A percentile compares a stretch with the other conserved stretches of the same genome.
phyloP scores from a whole-genome alignment of 2,797 vertebrate genomes.

The Coregonus ussuriensis region DNA sequence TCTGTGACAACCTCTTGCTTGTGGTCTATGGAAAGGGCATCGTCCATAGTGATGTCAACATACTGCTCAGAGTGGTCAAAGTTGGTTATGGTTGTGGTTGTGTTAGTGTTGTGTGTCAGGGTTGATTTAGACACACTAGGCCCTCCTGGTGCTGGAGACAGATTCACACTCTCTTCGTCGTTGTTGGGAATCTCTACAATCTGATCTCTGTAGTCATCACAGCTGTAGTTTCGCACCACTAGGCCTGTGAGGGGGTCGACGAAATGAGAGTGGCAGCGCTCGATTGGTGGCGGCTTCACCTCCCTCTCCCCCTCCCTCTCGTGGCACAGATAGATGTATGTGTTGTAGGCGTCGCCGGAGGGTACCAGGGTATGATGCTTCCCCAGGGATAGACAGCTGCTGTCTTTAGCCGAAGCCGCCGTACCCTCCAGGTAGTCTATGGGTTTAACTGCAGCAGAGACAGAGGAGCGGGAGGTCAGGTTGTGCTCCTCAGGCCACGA shows the following conservation, averaged over 20 bases:
- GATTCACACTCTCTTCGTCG: slow-evolving; percentile 70
- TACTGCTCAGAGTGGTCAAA: slow-evolving; percentile 56
- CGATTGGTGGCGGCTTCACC: slow-evolving; percentile 51
- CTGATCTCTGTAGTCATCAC: slow-evolving; percentile 70
- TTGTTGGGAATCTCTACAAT: slow-evolving; percentile 47
- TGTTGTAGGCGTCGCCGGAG: slow-evolving; percentile 61
- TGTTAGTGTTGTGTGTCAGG: slow-evolving; percentile 38
- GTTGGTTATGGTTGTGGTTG: slow-evolving; percentile 34
- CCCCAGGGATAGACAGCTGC: slow-evolving; percentile 67
- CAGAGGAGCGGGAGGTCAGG: slow-evolving; percentile 65
- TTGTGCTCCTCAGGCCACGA: slow-evolving; percentile 75
- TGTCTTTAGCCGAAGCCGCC: slow-evolving; percentile 67
- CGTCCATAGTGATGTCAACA: slow-evolving; percentile 49
- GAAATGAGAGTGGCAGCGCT: slow-evolving; percentile 76
- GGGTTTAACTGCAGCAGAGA: slow-evolving; percentile 56
- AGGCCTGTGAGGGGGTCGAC: slow-evolving; percentile 78
- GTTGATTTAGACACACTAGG: slow-evolving; percentile 63
- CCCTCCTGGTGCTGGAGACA: slow-evolving; percentile 68
- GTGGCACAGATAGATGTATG: slow-evolving; percentile 75
- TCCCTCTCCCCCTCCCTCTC: slow-evolving; percentile 64
- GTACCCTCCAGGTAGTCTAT: slow-evolving; percentile 67
- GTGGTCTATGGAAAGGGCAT: slow-evolving; percentile 31
- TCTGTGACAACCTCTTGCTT: slow-evolving; percentile 54
- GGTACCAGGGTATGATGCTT: slow-evolving; percentile 63
- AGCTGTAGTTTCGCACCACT: slow-evolving; percentile 70